Evolutionary conservation across 2,888 invertebrate genomes (phyloP).

Genomic region (Morinoia aosen): DNA sequence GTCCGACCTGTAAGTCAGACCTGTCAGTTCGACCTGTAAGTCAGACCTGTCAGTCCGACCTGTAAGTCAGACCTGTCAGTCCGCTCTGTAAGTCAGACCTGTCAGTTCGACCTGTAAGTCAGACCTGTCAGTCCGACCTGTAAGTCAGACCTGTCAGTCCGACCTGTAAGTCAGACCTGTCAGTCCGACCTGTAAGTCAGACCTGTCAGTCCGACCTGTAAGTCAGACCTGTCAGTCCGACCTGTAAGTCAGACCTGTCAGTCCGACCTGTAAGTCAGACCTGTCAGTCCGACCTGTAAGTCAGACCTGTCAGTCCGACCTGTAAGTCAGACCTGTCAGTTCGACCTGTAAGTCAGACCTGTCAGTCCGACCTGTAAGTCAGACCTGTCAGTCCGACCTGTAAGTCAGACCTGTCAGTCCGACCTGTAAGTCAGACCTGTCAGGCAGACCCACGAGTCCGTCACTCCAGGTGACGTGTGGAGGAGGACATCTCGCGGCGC

Average conservation of each 20-base stretch:
- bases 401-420: no score
- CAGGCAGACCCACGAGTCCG: neutral
- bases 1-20: neutral
- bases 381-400: no score
- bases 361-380: neutral
- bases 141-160: neutral
- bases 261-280: neutral
- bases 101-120: no score
- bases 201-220: neutral
- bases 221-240: no score
- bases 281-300: no score
- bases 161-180: neutral
- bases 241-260: neutral
- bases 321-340: no score
- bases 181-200: neutral
- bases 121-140: no score
- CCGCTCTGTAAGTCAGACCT: neutral
- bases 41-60: neutral
- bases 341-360: neutral
- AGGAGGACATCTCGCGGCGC: neutral
- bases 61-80: no score
- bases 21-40: no score
- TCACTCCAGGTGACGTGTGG: neutral
- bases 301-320: neutral
- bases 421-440: neutral